Evolutionary conservation across 2,797 vertebrate species (phyloP), one percentile per base, ranked within the genome.

Genomic region (Helostoma temminkii): DNA sequence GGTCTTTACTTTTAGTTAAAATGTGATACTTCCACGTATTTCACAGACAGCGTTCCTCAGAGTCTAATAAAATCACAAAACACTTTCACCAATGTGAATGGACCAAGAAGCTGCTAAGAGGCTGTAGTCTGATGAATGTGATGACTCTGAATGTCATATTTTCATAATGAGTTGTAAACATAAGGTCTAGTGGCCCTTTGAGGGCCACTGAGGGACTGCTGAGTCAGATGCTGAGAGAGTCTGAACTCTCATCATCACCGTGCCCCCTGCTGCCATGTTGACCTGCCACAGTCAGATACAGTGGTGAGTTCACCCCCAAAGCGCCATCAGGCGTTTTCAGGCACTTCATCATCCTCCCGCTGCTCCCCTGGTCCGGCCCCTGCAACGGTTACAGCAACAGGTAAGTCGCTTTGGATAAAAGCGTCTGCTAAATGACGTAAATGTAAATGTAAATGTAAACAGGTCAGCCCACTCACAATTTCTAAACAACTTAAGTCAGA

Each of bases 281-380:
- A 71, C 30, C 65, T 36, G 64, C 82, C 75, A 75, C 72, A 49
- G 45, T 61, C 71, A 59, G 58, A 75, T 48, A 50, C 64, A 70
- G 57, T 48, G 71, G 54, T 46, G 71, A 67, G 22, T 49, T 58
- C 11, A 24, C 46, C 6, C n/a, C 1, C 18, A 4, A 50, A 32
- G 41, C 15, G n/a, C 43, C 63, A 22, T 91, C 89, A 90, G 82
- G 73, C 85, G 1, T 88, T 87, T 85, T 89, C 86, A 73, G 82
- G 84, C 82, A 88, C 81, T 63, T 86, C 61, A 0, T 88, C 72
- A 0, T 65, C 77, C 2, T 49, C 41, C 4, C 71, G 36, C 19
- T 79, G 52, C 21, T 82, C 74, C 3, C 18, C 64, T 25, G 76
- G 72, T 39, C 76, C 69, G 0, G 61, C 76, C 58, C 90, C 91